A percentile compares a stretch with the other conserved stretches of the same genome.
phyloP scores from a whole-genome alignment of 2,113 vertebrate species.

The Camelus dromedarius region DNA sequence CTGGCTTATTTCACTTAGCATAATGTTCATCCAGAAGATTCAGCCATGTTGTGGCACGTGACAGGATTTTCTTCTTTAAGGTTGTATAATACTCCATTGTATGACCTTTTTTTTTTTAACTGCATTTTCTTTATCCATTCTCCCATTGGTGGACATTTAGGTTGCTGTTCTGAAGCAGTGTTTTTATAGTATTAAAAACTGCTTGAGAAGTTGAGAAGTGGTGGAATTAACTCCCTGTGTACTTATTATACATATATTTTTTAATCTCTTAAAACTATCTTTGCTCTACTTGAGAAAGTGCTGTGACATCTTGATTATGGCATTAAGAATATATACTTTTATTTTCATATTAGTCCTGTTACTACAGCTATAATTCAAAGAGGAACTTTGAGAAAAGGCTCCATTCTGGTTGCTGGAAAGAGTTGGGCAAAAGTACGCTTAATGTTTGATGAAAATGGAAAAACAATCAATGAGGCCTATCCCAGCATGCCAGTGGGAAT shows the following conservation, averaged over 20 bases:
- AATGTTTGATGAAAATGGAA: constrained; percentile 94
- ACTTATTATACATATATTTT: background rate
- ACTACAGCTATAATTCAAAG: constrained; percentile 95
- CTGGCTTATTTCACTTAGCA: constrained; percentile 15
- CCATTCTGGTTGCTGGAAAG: constrained; percentile 93
- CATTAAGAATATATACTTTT: constrained; percentile 52
- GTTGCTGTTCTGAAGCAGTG: constrained; percentile 22
- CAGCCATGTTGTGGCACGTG: background rate
- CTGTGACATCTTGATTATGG: constrained; percentile 1
- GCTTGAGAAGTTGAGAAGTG: constrained; percentile 41
- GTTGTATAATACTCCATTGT: background rate
- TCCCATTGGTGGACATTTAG: background rate
- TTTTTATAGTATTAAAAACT: constrained; percentile 44
- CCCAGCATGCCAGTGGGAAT: constrained; percentile 94
- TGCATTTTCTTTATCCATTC: constrained; percentile 7
- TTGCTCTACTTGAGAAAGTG: constrained; percentile 54
- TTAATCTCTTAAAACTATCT: constrained; percentile 36
- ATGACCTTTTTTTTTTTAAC: too few relatives aligned
- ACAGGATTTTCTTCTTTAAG: background rate
- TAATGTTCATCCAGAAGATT: background rate
- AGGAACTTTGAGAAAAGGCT: constrained; percentile 93
- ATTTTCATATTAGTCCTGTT: constrained; percentile 86
- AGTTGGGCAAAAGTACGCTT: constrained; percentile 96
- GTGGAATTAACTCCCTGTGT: background rate
- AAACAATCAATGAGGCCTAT: constrained; percentile 85